A percentile compares a stretch with the other conserved stretches of the same genome.
phyloP scores from a whole-genome alignment of 64 coral and sea anemone species.

The Montipora cactus region DNA sequence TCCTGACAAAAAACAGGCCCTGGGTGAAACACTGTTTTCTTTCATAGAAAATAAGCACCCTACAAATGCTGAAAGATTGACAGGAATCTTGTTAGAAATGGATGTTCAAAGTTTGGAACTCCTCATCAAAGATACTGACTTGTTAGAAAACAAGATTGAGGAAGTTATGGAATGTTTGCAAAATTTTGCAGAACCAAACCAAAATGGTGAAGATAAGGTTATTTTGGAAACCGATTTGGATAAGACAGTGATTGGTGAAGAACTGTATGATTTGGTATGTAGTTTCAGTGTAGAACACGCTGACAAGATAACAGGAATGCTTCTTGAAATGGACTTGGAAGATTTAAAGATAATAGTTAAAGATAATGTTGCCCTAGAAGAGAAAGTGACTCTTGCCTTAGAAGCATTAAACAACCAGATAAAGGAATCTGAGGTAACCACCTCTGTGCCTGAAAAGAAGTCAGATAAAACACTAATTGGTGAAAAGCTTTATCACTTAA shows the following conservation, averaged over 20 bases:
- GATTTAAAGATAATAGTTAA: conserved; percentile 34
- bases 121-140: conserved; percentile 36
- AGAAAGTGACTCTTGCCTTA: conserved; percentile 64
- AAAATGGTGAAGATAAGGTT: background rate
- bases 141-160: conserved; percentile 18
- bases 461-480: conserved; percentile 63
- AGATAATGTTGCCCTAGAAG: conserved; percentile 44
- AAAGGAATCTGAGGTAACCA: background rate
- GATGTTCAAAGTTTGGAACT: conserved; percentile 32
- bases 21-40: conserved; percentile 59
- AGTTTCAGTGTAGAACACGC: conserved; percentile 1
- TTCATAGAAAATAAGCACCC: conserved; percentile 61
- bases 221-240: background rate
- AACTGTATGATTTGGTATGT: conserved; percentile 14
- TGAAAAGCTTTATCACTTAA: conserved; percentile 70
- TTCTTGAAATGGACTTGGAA: conserved; percentile 34
- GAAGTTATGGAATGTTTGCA: conserved; percentile 8
- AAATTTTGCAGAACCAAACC: background rate
- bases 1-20: background rate
- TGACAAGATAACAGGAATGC: conserved; percentile 55
- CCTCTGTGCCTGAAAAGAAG: conserved; percentile 3
- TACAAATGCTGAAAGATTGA: conserved; percentile 68
- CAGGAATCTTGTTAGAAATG: conserved; percentile 88
- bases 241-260: conserved; percentile 27
- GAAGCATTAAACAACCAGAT: conserved; percentile 19